These are phyloP conservation scores for Patella caerulea DNA, from an alignment of 2,888 invertebrate genomes.

Conservation along the genomic window DNA sequence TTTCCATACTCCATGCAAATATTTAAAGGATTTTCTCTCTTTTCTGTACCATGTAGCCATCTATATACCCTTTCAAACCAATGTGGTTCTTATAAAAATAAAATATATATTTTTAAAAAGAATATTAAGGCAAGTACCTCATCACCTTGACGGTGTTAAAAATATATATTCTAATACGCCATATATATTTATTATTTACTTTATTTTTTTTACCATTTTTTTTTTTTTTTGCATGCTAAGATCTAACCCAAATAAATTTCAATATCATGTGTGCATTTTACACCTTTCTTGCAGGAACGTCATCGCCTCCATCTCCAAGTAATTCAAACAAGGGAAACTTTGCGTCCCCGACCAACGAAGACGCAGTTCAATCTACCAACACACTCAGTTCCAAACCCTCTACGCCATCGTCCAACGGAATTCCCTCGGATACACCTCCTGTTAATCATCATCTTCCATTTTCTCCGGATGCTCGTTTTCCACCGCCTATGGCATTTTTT, in stretches of 20 bases:
- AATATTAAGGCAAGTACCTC: too few relatives aligned
- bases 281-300: conserved; percentile 63
- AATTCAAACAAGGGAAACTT: not conserved
- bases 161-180: too few relatives aligned
- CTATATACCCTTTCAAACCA: too few relatives aligned
- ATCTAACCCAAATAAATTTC: not conserved
- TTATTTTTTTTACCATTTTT: too few relatives aligned
- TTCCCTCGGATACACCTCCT: conserved; percentile 28
- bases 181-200: too few relatives aligned
- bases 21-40: too few relatives aligned
- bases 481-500: not conserved
- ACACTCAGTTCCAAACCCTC: conserved; percentile 24
- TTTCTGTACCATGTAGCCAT: too few relatives aligned
- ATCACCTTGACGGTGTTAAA: too few relatives aligned
- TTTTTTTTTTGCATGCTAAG: conserved; percentile 6
- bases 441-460: conserved; percentile 22
- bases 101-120: too few relatives aligned
- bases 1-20: too few relatives aligned
- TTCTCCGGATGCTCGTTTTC: conserved; percentile 12
- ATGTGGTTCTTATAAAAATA: too few relatives aligned
- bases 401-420: conserved; percentile 22
- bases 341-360: conserved; percentile 18
- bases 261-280: conserved; percentile 54
- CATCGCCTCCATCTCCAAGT: conserved; percentile 16
- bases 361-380: conserved; percentile 27